Evolutionary conservation across 2,797 vertebrate genomes (phyloP).

Genomic region (Eidolon dupreanum): DNA sequence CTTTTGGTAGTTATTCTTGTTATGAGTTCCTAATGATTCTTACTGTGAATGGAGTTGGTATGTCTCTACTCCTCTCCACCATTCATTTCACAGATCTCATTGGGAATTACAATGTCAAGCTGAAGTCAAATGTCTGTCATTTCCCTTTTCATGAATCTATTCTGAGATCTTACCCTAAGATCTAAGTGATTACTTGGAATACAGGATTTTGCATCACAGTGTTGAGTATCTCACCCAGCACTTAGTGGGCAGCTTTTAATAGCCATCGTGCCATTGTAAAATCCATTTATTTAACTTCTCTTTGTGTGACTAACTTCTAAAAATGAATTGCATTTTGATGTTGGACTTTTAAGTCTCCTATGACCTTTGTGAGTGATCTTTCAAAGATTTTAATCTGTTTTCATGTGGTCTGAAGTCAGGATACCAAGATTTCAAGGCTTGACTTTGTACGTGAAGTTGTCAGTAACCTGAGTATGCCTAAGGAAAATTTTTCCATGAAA

Average conservation of each 20-base stretch:
- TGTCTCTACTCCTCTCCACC: background rate
- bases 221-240: background rate
- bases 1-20: background rate
- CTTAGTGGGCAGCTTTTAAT: background rate
- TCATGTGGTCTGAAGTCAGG: background rate
- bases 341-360: background rate
- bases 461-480: background rate
- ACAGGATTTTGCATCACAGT: background rate
- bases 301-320: background rate
- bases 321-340: slow-evolving; percentile 1
- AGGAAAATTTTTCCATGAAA: slow-evolving; percentile 8
- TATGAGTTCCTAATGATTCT: slow-evolving; percentile 2
- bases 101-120: background rate
- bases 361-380: background rate
- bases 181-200: background rate
- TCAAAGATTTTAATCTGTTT: slow-evolving; percentile 22
- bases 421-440: background rate
- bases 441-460: background rate
- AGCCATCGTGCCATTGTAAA: background rate
- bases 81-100: background rate
- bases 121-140: background rate
- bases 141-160: background rate
- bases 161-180: background rate
- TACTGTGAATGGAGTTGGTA: background rate
- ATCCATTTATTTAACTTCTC: background rate